These are phyloP conservation scores for Eucera pruinosa DNA, from an alignment of 2,888 invertebrate genomes.

Conservation along the genomic window DNA sequence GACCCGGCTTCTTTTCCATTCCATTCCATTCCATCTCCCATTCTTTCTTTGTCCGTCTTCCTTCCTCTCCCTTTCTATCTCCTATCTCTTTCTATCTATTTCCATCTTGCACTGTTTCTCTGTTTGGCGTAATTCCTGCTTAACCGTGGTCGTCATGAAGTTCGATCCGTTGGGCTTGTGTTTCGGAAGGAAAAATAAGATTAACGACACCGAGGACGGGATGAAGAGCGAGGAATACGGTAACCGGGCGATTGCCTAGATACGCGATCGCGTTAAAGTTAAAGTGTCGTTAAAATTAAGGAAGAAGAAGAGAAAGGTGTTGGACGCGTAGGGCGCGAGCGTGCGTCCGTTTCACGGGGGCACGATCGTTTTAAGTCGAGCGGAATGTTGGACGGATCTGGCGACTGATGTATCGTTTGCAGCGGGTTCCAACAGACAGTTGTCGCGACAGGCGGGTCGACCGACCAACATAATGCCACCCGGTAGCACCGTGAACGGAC, in stretches of 20 bases:
- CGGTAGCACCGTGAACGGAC: conserved; percentile 86
- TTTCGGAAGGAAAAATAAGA: conserved; percentile 77
- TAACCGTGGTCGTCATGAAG: conserved; percentile 68
- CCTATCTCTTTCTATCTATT: neutral
- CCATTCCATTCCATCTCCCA: no score
- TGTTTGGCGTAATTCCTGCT: no score
- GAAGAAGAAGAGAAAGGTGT: neutral
- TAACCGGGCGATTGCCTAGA: conserved; percentile 21
- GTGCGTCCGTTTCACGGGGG: neutral
- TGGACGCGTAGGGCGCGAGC: neutral
- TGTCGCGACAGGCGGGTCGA: conserved; percentile 78
- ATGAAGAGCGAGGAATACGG: conserved; percentile 38
- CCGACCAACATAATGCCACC: conserved; percentile 85
- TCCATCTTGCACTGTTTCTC: no score
- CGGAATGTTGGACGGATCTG: neutral
- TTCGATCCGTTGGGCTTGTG: conserved; percentile 78
- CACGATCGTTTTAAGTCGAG: neutral
- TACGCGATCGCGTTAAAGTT: no score
- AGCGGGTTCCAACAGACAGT: conserved; percentile 79
- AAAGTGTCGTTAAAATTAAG: no score
- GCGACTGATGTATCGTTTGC: conserved; percentile 51
- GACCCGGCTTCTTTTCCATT: no score
- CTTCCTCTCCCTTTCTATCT: no score
- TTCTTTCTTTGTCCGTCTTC: no score
- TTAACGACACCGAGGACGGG: conserved; percentile 63